Percentiles rank a stretch among this genome's conserved stretches.
Conservation (phyloP, 2,797 vertebrate species). For the Hippocampus kuda region DNA sequence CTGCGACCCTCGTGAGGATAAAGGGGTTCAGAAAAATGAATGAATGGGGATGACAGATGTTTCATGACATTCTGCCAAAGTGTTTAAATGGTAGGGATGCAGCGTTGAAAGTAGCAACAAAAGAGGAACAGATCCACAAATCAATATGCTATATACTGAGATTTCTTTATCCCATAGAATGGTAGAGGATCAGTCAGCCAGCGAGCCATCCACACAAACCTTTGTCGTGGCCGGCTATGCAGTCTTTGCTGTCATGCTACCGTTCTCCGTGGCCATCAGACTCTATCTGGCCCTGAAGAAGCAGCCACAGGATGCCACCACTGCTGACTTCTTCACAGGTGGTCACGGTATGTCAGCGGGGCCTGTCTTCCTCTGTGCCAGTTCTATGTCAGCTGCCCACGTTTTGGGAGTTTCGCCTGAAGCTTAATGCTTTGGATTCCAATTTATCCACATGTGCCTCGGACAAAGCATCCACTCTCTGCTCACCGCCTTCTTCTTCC, state of each 20-base stretch:
- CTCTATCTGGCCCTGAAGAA: slow-evolving; percentile 74
- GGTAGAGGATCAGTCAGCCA: slow-evolving; percentile 30
- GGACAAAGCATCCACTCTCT: slow-evolving; percentile 79
- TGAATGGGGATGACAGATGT: too few relatives aligned
- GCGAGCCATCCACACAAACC: slow-evolving; percentile 18
- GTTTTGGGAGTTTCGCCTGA: slow-evolving; percentile 88
- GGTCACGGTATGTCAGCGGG: slow-evolving; percentile 74
- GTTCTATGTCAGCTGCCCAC: slow-evolving; percentile 94
- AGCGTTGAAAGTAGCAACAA: neutral
- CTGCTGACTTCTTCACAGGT: slow-evolving; percentile 83
- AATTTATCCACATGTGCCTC: slow-evolving; percentile 91
- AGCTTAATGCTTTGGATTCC: slow-evolving; percentile 75
- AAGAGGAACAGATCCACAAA: neutral
- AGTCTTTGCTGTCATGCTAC: slow-evolving; percentile 79
- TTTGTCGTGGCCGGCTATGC: slow-evolving; percentile 78
- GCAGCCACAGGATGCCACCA: slow-evolving; percentile 43
- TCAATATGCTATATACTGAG: neutral
- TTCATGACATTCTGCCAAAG: too few relatives aligned
- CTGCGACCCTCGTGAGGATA: too few relatives aligned
- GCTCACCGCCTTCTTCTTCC: slow-evolving; percentile 77
- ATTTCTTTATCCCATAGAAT: neutral
- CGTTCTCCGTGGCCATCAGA: slow-evolving; percentile 78
- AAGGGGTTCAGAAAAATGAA: too few relatives aligned
- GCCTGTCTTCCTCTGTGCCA: slow-evolving; percentile 82
- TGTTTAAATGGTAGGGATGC: too few relatives aligned